Evolutionary conservation across 2,113 vertebrate genomes (phyloP).

Genomic region (Hippolais icterina): DNA sequence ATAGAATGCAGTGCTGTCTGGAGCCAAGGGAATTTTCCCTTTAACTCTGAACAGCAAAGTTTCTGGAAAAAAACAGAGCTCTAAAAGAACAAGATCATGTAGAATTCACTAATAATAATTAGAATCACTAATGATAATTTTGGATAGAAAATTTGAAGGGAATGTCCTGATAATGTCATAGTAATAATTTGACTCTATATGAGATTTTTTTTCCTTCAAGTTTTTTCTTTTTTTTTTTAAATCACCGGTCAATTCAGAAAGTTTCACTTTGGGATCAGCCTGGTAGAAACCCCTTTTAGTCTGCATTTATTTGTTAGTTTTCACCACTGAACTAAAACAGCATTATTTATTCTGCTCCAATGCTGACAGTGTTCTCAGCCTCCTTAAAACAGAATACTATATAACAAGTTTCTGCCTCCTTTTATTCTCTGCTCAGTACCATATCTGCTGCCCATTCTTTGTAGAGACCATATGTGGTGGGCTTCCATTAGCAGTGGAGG

Average conservation of each 20-base stretch:
- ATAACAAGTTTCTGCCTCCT: neutral
- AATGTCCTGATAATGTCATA: neutral
- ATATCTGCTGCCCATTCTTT: neutral
- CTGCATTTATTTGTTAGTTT: neutral
- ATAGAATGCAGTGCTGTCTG: neutral
- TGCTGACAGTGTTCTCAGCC: neutral
- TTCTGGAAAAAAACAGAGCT: neutral
- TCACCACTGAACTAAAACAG: neutral
- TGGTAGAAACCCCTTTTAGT: neutral
- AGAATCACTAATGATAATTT: neutral
- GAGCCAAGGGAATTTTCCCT: neutral
- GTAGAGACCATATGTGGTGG: neutral
- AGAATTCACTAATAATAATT: neutral
- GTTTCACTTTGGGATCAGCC: neutral
- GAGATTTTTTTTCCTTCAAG: neutral
- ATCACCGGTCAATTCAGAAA: neutral
- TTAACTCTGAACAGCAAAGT: neutral
- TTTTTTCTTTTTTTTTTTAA: neutral
- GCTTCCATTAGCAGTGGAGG: neutral
- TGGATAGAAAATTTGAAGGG: neutral
- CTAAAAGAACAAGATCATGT: neutral
- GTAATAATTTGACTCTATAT: neutral
- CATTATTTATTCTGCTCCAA: neutral
- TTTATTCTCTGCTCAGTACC: neutral
- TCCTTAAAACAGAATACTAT: neutral